Percentiles rank a stretch among this genome's conserved stretches.
These are phyloP conservation scores for Otus sunia DNA, from an alignment of 2,113 vertebrate genomes.

Conservation along the genomic window DNA sequence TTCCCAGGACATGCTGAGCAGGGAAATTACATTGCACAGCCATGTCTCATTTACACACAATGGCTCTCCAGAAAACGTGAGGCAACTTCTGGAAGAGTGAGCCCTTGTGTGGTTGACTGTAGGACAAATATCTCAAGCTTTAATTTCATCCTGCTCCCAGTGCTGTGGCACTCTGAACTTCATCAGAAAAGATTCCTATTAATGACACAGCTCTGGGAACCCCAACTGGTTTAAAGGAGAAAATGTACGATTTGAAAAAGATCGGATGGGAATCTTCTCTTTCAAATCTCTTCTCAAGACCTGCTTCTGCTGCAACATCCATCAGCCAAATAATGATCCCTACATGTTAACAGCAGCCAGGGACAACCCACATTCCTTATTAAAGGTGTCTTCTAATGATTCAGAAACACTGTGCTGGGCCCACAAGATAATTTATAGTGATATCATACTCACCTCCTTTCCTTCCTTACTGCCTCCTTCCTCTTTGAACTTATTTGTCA, in stretches of 20 bases:
- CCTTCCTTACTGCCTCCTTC: not conserved
- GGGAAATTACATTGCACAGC: not conserved
- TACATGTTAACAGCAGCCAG: not conserved
- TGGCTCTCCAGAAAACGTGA: not conserved
- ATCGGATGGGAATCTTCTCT: conserved; percentile 10
- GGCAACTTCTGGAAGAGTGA: not conserved
- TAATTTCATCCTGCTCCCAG: not conserved
- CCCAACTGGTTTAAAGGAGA: conserved; percentile 20
- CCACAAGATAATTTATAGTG: not conserved
- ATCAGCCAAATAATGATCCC: not conserved
- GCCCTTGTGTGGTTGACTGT: not conserved
- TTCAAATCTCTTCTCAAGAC: conserved; percentile 15
- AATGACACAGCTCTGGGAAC: not conserved
- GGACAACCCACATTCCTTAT: not conserved
- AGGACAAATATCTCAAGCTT: not conserved
- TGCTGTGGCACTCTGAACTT: not conserved
- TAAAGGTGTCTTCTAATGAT: not conserved
- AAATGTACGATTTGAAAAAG: conserved; percentile 38
- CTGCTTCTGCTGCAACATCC: not conserved
- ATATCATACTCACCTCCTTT: not conserved
- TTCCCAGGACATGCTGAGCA: not conserved
- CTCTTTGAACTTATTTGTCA: not conserved
- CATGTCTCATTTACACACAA: not conserved
- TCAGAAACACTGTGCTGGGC: not conserved
- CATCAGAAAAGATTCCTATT: not conserved